Evolutionary conservation across 2,797 vertebrate genomes (phyloP), one percentile per base, ranked within the genome.

Genomic region (Takifugu rubripes): DNA sequence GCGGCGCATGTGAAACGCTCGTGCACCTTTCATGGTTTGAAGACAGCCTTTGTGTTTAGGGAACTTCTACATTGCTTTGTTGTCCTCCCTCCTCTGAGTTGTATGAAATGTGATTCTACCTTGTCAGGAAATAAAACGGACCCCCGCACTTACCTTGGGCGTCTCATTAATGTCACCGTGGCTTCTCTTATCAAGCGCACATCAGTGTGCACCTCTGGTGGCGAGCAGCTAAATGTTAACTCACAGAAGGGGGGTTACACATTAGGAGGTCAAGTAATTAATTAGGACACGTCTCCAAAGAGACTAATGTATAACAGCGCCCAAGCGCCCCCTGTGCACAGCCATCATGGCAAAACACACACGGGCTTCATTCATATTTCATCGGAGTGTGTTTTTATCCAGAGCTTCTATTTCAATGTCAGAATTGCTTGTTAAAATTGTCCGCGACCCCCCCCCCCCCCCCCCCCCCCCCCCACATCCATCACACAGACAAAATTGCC

Each of bases 201-300:
- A 82, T 87, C 65, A 66, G 72, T 77, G 81, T 72, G 79, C 77
- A 70, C 84, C 86, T 88, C 85, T 80, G 78, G 82, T 84, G 88
- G 77, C 50, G 83, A 70, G 51, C 75, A 56, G 76, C 84, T 90
- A 91, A 91, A 91, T 90, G 90, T 86, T 90, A 89, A 77, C 87
- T 83, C 87, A 46, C 88, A 84, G 80, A 87, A 84, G 85, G 88
- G 88, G 86, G 84, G 16, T 69, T 75, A 71, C 81, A 73, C 78
- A 63, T 86, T 88, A 86, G 74, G 82, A 89, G 90, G 89, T 91
- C 90, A 86, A 86, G 86, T 68, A 82, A 81, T 91, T 91, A 90
- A 91, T 92, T 91, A 91, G 90, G 84, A 81, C 84, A 76, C 44
- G 68, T 88, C 89, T 84, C 86, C 59, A 72, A 76, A 87, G 86